These are phyloP conservation scores for Bacillus rossius DNA, from an alignment of 1,140 invertebrate genomes.

Conservation along the genomic window DNA sequence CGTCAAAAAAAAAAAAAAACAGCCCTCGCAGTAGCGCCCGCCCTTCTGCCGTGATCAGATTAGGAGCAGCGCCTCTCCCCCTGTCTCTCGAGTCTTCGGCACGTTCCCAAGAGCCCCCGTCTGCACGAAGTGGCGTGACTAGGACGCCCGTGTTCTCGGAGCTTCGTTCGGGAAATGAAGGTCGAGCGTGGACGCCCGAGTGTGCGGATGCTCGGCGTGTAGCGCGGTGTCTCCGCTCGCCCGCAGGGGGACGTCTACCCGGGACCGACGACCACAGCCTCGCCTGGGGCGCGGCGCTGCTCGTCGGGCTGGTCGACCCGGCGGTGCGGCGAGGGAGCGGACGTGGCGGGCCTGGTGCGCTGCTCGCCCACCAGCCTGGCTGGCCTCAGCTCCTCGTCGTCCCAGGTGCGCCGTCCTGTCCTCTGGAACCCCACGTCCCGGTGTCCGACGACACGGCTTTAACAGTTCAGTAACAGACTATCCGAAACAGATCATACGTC, in stretches of 20 bases:
- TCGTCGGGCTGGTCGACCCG: background rate
- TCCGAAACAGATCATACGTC: background rate
- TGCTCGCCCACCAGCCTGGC: slow-evolving; percentile 8
- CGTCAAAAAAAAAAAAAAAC: no score
- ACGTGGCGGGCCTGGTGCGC: slow-evolving; percentile 6
- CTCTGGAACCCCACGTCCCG: background rate
- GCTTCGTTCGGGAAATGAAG: background rate
- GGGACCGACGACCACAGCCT: background rate
- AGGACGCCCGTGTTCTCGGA: no score
- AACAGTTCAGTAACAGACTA: background rate
- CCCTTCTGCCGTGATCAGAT: background rate
- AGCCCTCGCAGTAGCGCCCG: no score
- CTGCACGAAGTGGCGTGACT: no score
- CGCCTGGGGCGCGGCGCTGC: background rate
- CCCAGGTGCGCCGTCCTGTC: background rate
- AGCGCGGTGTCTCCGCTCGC: background rate
- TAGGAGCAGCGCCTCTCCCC: no score
- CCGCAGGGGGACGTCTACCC: background rate
- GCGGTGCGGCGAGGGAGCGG: background rate
- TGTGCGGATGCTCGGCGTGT: background rate
- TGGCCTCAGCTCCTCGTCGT: background rate
- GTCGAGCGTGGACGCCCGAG: background rate
- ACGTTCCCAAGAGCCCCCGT: no score
- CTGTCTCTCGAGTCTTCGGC: no score
- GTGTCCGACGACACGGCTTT: background rate